Conservation (phyloP, 2,113 vertebrate species). For the Saccopteryx leptura region DNA sequence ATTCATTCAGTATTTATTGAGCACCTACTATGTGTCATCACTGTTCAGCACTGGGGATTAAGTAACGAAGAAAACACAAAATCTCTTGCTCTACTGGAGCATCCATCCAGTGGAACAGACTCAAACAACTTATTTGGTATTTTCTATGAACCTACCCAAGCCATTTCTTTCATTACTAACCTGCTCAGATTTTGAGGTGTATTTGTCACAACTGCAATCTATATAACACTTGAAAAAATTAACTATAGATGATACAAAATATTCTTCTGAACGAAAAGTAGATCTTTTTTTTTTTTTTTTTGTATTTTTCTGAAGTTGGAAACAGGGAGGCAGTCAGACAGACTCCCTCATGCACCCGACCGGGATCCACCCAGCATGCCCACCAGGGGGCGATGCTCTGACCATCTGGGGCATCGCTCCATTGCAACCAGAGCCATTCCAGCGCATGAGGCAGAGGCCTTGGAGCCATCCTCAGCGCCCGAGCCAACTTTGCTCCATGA, state of each 20-base stretch:
- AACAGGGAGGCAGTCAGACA: no score
- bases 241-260: neutral
- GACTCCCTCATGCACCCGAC: no score
- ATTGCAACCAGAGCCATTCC: no score
- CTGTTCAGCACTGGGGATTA: neutral
- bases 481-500: no score
- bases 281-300: neutral
- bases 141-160: conserved; percentile 1
- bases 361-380: no score
- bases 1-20: neutral
- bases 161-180: conserved; percentile 17
- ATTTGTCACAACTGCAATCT: conserved; percentile 1
- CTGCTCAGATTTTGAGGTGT: conserved; percentile 37
- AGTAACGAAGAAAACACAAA: neutral
- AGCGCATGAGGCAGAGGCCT: no score
- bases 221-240: conserved; percentile 5
- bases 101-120: neutral
- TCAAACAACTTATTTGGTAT: conserved; percentile 2
- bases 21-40: neutral
- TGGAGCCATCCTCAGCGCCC: no score
- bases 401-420: no score
- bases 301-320: no score
- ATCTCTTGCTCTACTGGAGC: neutral
- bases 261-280: conserved; percentile 18
- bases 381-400: no score